Conservation (phyloP, 2,797 vertebrate genomes). For the Onychomys torridus region DNA sequence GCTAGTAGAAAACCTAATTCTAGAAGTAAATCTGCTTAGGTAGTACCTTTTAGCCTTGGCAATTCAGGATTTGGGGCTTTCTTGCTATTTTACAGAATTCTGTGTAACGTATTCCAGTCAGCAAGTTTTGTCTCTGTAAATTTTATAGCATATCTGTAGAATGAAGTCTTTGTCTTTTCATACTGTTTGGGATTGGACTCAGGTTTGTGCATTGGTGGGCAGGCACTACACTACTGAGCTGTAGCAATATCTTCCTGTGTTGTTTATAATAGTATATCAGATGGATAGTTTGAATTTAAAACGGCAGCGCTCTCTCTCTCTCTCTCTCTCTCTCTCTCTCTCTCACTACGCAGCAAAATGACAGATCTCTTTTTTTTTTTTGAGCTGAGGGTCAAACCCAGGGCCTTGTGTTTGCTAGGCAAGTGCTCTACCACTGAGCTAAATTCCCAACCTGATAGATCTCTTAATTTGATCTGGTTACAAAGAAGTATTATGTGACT, state of each 20-base stretch:
- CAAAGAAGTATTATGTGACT: neutral
- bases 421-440: too few relatives aligned
- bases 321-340: neutral
- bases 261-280: slow-evolving; percentile 33
- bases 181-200: neutral
- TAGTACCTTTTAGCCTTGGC: slow-evolving; percentile 23
- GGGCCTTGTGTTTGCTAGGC: too few relatives aligned
- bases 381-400: too few relatives aligned
- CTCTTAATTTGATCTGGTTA: slow-evolving; percentile 38
- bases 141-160: slow-evolving; percentile 11
- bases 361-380: slow-evolving; percentile 40
- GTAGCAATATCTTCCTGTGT: neutral
- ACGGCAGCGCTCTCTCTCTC: neutral
- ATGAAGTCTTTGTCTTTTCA: neutral
- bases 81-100: slow-evolving; percentile 3
- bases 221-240: neutral
- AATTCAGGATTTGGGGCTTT: neutral
- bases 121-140: slow-evolving; percentile 28
- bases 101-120: slow-evolving; percentile 1
- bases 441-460: too few relatives aligned
- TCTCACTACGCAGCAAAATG: slow-evolving; percentile 4
- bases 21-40: neutral
- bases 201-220: neutral
- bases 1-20: neutral
- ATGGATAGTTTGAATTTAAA: slow-evolving; percentile 39